A percentile compares a stretch with the other conserved stretches of the same genome.
Conservation (phyloP, 2,888 invertebrate species). For the Xestia rhomboidea region DNA sequence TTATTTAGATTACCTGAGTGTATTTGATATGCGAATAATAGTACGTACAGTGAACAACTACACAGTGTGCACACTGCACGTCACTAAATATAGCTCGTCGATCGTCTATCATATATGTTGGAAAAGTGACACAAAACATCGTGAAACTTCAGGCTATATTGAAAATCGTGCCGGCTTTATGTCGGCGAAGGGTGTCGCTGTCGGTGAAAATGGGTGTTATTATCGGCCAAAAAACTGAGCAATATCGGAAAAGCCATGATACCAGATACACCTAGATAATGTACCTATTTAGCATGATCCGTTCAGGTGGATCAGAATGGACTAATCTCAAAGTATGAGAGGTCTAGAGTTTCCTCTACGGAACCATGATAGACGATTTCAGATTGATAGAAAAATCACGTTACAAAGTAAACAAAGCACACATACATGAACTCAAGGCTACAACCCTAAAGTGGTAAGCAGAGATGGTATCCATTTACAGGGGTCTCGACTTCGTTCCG, state of each 20-base stretch:
- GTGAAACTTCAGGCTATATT: constrained; percentile 3
- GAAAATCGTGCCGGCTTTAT: constrained; percentile 7
- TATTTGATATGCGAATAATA: not conserved
- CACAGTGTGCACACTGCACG: not conserved
- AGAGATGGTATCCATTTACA: not conserved
- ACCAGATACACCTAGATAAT: not conserved
- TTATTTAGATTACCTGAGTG: not conserved
- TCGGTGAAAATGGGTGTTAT: not conserved
- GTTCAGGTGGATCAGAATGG: not conserved
- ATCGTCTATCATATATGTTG: not conserved
- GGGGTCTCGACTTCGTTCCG: not conserved
- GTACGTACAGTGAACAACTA: not conserved
- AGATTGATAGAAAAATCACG: not conserved
- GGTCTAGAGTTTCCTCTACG: not conserved
- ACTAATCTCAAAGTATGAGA: not conserved
- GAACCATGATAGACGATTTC: not conserved
- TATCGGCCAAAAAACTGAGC: not conserved
- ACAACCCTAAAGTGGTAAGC: not conserved
- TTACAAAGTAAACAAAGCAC: not conserved
- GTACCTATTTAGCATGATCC: not conserved
- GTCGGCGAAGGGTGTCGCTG: not conserved
- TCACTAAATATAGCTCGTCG: not conserved
- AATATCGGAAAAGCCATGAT: constrained; percentile 1
- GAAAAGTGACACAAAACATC: not conserved
- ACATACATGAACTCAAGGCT: not conserved